Percentiles rank a stretch among this genome's conserved stretches.
Evolutionary conservation across 2,113 vertebrate genomes (phyloP).

Genomic region (Picathartes gymnocephalus): DNA sequence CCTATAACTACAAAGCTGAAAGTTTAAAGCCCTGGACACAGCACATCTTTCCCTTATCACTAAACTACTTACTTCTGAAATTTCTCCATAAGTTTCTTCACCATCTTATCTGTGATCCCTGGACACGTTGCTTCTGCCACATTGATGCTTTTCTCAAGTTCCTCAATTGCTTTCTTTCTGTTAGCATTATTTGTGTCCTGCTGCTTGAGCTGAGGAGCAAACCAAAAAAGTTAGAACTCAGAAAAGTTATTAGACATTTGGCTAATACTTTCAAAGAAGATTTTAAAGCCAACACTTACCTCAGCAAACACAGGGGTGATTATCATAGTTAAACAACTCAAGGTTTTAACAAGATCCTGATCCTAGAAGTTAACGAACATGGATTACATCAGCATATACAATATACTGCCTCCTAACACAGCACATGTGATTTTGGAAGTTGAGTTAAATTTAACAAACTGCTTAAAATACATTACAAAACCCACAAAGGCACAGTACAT

Average conservation of each 20-base stretch:
- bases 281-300: slow-evolving; percentile 67
- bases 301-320: slow-evolving; percentile 91
- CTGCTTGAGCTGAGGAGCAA: slow-evolving; percentile 82
- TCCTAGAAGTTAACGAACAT: slow-evolving; percentile 67
- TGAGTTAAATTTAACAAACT: neutral
- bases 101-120: slow-evolving; percentile 95
- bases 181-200: slow-evolving; percentile 85
- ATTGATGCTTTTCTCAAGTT: slow-evolving; percentile 90
- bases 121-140: slow-evolving; percentile 88
- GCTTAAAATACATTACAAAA: neutral
- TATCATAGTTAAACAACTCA: slow-evolving; percentile 85
- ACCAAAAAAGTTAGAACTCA: neutral
- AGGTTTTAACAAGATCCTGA: slow-evolving; percentile 84
- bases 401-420: neutral
- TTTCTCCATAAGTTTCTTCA: slow-evolving; percentile 90
- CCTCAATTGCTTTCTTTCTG: slow-evolving; percentile 86
- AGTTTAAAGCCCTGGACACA: neutral
- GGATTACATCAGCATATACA: neutral
- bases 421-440: neutral
- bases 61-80: slow-evolving; percentile 82
- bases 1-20: neutral
- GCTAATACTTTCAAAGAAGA: neutral
- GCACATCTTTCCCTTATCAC: neutral
- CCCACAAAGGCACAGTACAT: neutral
- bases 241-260: neutral